Conservation (phyloP, 2,797 vertebrate genomes). For the Parauchenoglanis ngamensis region DNA sequence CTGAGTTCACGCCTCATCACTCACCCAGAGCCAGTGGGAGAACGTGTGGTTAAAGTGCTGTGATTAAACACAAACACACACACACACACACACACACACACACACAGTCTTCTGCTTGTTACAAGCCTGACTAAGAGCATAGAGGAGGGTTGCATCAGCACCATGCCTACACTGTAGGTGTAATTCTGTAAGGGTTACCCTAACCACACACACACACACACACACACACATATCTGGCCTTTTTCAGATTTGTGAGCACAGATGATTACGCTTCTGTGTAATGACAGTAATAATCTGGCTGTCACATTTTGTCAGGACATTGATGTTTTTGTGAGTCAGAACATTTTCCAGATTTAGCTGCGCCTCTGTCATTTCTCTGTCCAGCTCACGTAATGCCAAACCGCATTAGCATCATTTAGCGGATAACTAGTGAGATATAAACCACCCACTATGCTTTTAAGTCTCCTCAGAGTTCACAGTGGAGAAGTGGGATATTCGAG, state of each 20-base stretch:
- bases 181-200: slow-evolving; percentile 23
- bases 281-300: slow-evolving; percentile 27
- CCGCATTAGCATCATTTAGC: slow-evolving; percentile 33
- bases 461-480: not conserved
- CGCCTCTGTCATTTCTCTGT: slow-evolving; percentile 16
- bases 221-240: slow-evolving; percentile 26
- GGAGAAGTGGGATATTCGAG: slow-evolving; percentile 2
- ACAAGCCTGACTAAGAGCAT: slow-evolving; percentile 17
- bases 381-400: slow-evolving; percentile 25
- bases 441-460: slow-evolving; percentile 23
- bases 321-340: slow-evolving; percentile 41
- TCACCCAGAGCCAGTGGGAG: slow-evolving; percentile 27
- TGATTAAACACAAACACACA: slow-evolving; percentile 20
- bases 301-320: slow-evolving; percentile 27
- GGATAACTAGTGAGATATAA: slow-evolving; percentile 29
- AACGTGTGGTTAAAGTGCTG: slow-evolving; percentile 13
- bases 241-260: not conserved
- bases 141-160: slow-evolving; percentile 31
- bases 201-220: slow-evolving; percentile 18
- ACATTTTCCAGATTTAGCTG: slow-evolving; percentile 5
- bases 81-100: not conserved
- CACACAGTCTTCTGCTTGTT: not conserved
- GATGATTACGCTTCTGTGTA: slow-evolving; percentile 29
- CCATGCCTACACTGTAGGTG: slow-evolving; percentile 16
- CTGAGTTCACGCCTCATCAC: slow-evolving; percentile 25